A percentile compares a stretch with the other conserved stretches of the same genome.
Evolutionary conservation across 2,888 invertebrate genomes (phyloP).

Genomic region (Thyatira batis): DNA sequence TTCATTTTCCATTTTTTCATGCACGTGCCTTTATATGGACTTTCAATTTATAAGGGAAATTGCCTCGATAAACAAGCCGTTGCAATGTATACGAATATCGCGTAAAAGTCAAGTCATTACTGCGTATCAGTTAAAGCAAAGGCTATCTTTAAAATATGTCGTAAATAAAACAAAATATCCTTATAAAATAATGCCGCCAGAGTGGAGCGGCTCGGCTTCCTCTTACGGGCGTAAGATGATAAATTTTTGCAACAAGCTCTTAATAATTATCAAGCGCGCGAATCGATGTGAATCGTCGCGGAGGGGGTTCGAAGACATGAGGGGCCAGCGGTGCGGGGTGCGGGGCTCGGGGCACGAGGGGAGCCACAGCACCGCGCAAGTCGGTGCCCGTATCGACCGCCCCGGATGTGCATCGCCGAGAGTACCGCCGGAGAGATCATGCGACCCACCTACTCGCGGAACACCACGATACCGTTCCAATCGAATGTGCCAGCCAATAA

Average conservation of each 20-base stretch:
- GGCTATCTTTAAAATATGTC: background rate
- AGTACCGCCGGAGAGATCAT: slow-evolving; percentile 67
- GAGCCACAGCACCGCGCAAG: slow-evolving; percentile 72
- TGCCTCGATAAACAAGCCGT: background rate
- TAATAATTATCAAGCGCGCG: slow-evolving; percentile 65
- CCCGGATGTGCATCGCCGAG: slow-evolving; percentile 79
- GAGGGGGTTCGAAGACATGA: slow-evolving; percentile 55
- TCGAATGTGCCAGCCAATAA: slow-evolving; percentile 29
- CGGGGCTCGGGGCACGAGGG: no score
- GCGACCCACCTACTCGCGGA: slow-evolving; percentile 61
- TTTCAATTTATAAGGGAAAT: background rate
- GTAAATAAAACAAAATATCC: background rate
- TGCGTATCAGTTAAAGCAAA: background rate
- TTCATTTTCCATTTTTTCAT: background rate
- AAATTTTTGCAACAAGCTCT: slow-evolving; percentile 41
- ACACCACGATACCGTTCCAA: slow-evolving; percentile 43
- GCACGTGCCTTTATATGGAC: background rate
- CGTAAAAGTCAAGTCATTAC: background rate
- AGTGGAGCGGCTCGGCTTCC: slow-evolving; percentile 13
- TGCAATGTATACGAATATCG: background rate
- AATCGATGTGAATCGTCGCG: slow-evolving; percentile 70
- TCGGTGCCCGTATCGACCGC: slow-evolving; percentile 77
- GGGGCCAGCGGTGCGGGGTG: slow-evolving; percentile 51
- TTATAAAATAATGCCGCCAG: background rate
- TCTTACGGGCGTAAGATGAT: slow-evolving; percentile 33